Conservation (phyloP, 2,797 vertebrate genomes). For the Premnoplex brunnescens region DNA sequence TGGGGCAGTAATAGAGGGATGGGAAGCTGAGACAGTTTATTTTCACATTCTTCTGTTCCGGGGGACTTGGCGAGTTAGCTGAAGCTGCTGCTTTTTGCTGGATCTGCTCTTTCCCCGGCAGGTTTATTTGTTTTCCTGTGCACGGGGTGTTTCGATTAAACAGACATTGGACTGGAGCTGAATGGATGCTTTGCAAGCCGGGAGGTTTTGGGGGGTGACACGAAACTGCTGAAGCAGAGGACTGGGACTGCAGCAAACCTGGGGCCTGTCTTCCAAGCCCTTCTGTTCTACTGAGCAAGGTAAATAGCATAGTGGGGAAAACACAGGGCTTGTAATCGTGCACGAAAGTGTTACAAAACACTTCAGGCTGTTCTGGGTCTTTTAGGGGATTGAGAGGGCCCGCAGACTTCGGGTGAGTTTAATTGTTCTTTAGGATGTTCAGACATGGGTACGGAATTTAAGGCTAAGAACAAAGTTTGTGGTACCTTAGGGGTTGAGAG, state of each 20-base stretch:
- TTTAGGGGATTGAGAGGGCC: background rate
- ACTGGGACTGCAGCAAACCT: constrained; percentile 43
- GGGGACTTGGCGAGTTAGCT: background rate
- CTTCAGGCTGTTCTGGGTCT: background rate
- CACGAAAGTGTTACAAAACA: background rate
- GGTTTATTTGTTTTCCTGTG: background rate
- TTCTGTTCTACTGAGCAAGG: constrained; percentile 63
- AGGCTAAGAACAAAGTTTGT: background rate
- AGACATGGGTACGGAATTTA: background rate
- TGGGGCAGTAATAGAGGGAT: constrained; percentile 21
- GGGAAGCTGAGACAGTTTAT: constrained; percentile 35
- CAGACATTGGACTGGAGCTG: background rate
- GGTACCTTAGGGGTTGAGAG: background rate
- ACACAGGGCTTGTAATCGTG: background rate
- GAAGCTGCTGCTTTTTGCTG: constrained; percentile 40
- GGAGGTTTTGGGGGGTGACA: background rate
- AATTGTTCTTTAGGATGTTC: background rate
- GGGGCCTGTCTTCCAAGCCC: constrained; percentile 37
- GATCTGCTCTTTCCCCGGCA: background rate
- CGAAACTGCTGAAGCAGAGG: constrained; percentile 24
- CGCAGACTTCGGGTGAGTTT: background rate
- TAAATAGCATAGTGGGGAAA: constrained; percentile 39
- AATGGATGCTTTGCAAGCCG: constrained; percentile 32
- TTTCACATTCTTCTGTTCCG: constrained; percentile 15
- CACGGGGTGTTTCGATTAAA: background rate